Evolutionary conservation across 1,140 invertebrate species (phyloP), one percentile per base, ranked within the genome.

Genomic region (Diuraphis noxia): DNA sequence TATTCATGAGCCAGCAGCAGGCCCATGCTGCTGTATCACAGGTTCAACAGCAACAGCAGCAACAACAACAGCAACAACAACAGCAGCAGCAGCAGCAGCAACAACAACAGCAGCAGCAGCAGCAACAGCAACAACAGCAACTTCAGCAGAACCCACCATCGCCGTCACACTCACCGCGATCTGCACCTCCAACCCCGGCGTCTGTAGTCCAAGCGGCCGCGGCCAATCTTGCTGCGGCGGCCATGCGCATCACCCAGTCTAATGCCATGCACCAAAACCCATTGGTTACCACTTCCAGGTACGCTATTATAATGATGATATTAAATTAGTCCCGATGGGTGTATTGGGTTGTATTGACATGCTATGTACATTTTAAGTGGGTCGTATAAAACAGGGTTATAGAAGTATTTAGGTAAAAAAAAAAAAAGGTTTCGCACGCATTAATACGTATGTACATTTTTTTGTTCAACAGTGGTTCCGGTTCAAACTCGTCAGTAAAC

Each of bases 221-320:
- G 56, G 97, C 97, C 13, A 97, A 97, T 92, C 93, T 97, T 85
- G 97, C 96, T 1, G 89, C 89, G 6, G 96, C 96, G 40, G 96
- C 97, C 2, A 97, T 97, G 97, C 94, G 96, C 92, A 96, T 97
- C 94, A 95, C 95, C 89, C 93, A 93, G 38, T 92, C 92, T 43
- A 92, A 92, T 30, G 56, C 91, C 23, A 89, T 93, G 23, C 93
- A 93, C 79, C 92, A 93, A 41, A 93, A 92, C 84, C 92, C 92
- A 41, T 92, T 93, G 92, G 92, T 92, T 41, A 88, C 91, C 84
- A 92, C 93, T 81, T 93, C 93, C 87, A 93, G 93, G 93, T 93
- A 92, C 85, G 34, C 19, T n/a, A 52, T 30, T 85, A n/a, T 56
- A n/a, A 30, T 63, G 10, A n/a, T 41, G 30, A 38, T 77, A 7